Conservation (phyloP, 1,140 invertebrate genomes). For the Cydia pomonella region DNA sequence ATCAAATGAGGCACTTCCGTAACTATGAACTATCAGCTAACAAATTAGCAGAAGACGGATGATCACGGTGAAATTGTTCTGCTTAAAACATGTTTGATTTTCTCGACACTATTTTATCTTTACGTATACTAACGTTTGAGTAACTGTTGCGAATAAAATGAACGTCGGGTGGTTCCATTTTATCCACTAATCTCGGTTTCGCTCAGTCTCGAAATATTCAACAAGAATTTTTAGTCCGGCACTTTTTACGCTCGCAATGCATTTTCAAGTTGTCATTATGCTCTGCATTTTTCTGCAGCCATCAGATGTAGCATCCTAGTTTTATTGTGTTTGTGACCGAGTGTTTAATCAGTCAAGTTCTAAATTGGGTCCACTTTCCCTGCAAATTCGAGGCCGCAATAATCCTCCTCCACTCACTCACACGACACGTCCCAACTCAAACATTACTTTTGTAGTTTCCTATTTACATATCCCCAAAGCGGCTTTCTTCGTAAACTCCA, state of each 20-base stretch:
- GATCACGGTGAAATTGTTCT: not conserved
- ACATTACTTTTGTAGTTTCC: slow-evolving; percentile 70
- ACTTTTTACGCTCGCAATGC: slow-evolving; percentile 28
- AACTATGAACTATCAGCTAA: not conserved
- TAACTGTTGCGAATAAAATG: slow-evolving; percentile 23
- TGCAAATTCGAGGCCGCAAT: slow-evolving; percentile 53
- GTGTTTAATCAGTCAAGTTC: slow-evolving; percentile 39
- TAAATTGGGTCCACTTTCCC: slow-evolving; percentile 53
- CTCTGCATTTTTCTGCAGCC: slow-evolving; percentile 2
- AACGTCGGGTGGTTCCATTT: slow-evolving; percentile 12
- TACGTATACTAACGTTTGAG: slow-evolving; percentile 15
- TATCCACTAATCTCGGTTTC: slow-evolving; percentile 14
- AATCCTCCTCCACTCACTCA: slow-evolving; percentile 62
- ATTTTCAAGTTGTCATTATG: slow-evolving; percentile 19
- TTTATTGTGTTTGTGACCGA: slow-evolving; percentile 12
- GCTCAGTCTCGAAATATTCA: slow-evolving; percentile 7
- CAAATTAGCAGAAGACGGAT: not conserved
- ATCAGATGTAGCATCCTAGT: not conserved
- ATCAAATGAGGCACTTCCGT: not conserved
- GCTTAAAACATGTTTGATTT: not conserved
- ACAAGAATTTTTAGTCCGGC: slow-evolving; percentile 1
- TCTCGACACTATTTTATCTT: not conserved
- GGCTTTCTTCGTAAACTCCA: slow-evolving; percentile 72
- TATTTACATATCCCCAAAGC: slow-evolving; percentile 76
- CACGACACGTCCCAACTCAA: slow-evolving; percentile 62